phyloP scores from a whole-genome alignment of 1,140 invertebrate species.

The Dendroctonus valens region DNA sequence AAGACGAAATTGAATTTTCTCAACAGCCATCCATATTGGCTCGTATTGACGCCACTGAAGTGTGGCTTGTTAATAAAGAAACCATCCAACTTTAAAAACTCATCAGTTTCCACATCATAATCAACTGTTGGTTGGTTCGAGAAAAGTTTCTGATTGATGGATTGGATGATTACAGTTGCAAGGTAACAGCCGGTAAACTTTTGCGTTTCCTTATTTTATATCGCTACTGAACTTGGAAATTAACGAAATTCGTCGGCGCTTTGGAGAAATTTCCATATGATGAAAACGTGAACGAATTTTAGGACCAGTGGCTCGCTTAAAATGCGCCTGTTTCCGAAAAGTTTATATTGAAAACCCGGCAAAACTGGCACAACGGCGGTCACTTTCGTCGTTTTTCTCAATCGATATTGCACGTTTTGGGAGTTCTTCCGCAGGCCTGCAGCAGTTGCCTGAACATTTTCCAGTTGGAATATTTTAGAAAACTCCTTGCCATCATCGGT shows the following conservation, averaged over 20 bases:
- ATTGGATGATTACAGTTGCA: not conserved
- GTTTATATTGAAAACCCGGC: conserved; percentile 18
- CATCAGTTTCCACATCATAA: not conserved
- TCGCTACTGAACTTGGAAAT: not conserved
- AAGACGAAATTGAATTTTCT: conserved; percentile 17
- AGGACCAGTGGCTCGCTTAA: not conserved
- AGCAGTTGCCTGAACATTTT: not conserved
- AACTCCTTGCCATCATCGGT: not conserved
- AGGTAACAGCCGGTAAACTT: not conserved
- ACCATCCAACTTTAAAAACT: too few relatives aligned
- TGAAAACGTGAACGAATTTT: not conserved
- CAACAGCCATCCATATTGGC: conserved; percentile 1
- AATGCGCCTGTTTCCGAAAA: conserved; percentile 4
- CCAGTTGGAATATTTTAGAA: not conserved
- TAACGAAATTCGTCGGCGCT: too few relatives aligned
- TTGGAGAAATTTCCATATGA: too few relatives aligned
- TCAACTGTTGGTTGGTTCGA: not conserved
- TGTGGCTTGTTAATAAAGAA: too few relatives aligned
- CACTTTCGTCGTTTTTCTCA: conserved; percentile 5
- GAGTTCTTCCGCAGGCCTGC: not conserved
- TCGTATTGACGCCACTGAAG: not conserved
- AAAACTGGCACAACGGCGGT: conserved; percentile 9
- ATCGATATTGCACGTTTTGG: conserved; percentile 2
- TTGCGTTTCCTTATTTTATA: not conserved
- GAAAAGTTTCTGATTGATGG: not conserved